Evolutionary conservation across 23 tunicate genomes (phyloP), one percentile per base, ranked within the genome.

Genomic region (Oikopleura vanhoeffeni): DNA sequence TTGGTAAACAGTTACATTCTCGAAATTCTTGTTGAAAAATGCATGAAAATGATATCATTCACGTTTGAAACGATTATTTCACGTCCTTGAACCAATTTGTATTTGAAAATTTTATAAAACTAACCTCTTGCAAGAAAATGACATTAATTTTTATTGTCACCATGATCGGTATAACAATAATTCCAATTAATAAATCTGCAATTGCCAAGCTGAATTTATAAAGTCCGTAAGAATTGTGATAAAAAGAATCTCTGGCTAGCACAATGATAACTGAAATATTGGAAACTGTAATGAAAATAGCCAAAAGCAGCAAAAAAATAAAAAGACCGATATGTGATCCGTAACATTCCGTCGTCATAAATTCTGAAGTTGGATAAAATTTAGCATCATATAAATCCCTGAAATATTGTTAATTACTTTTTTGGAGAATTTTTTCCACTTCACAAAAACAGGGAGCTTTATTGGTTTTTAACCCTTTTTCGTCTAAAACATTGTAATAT

Each of bases 171-270:
- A 71, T 2, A 30, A 71, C 79, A 71, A 71, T 71, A 38, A 71
- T 33, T 18, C 79, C 79, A 71, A 71, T 71, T 30, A 71, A 2
- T 38, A 71, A 71, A 32, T 71, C 79, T 28, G 79, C 79, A 2
- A 71, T 28, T 24, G 79, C 79, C 79, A 71, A 30, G 79, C 79
- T 71, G 3, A 71, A 13, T 32, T 71, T 71, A 38, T 71, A 71
- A 2, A 71, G 3, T 2, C 79, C 79, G 38, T 71, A 71, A 4
- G 79, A 71, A 38, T 71, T 71, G 79, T 71, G 79, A 71, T 71
- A 71, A 30, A 71, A 71, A 4, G 27, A 13, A 30, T 71, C 79
- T 33, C 79, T 33, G 38, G 79, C 27, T 13, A 71, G 79, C 34
- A 71, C 79, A 8, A 49, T 49, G 24, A 49, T 49, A 49, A 49